phyloP scores from a whole-genome alignment of 2,888 invertebrate species.

The Leptopilina myrica region DNA sequence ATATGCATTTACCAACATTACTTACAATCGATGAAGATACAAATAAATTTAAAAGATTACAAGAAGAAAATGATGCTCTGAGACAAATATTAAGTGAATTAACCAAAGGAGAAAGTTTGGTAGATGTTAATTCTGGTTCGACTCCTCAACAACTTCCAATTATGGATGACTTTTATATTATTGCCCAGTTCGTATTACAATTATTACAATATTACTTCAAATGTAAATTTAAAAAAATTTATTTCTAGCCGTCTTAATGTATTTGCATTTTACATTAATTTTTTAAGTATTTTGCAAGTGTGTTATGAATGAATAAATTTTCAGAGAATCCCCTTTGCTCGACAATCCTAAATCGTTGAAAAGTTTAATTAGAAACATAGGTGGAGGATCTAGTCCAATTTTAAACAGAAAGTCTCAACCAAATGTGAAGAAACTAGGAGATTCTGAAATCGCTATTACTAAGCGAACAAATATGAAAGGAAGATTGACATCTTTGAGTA shows the following conservation, averaged over 20 bases:
- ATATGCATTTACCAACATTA: conserved; percentile 91
- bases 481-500: conserved; percentile 71
- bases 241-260: too few species aligned
- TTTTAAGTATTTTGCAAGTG: too few species aligned
- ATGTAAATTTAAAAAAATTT: too few species aligned
- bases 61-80: conserved; percentile 89
- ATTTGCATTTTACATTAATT: too few species aligned
- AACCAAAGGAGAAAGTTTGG: conserved; percentile 78
- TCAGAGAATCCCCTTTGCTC: conserved; percentile 77
- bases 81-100: conserved; percentile 79
- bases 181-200: conserved; percentile 83
- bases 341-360: conserved; percentile 85
- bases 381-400: conserved; percentile 87
- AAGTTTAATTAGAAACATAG: conserved; percentile 88
- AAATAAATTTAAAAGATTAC: conserved; percentile 86
- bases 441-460: conserved; percentile 65
- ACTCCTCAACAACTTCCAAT: conserved; percentile 87
- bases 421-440: conserved; percentile 63
- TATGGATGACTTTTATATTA: conserved; percentile 94
- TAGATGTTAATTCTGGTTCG: conserved; percentile 82
- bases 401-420: conserved; percentile 82
- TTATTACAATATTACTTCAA: too few species aligned
- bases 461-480: conserved; percentile 72
- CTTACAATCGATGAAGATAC: conserved; percentile 92
- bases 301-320: conserved; percentile 42